phyloP scores from a whole-genome alignment of 2,888 invertebrate genomes.

The Aleiodes alternator region DNA sequence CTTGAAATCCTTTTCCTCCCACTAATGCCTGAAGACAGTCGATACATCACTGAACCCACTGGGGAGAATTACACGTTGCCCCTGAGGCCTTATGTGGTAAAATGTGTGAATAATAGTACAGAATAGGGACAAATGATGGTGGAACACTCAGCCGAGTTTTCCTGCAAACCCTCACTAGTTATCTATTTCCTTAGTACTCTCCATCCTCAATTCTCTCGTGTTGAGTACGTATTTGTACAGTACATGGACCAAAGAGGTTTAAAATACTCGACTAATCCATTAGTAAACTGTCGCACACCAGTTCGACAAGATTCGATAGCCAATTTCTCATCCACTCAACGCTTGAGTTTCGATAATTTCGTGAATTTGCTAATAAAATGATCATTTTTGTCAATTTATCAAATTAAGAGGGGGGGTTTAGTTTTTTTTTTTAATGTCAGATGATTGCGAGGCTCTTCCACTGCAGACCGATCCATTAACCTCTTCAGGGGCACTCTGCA shows the following conservation, averaged over 20 bases:
- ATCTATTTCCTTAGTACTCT: not conserved
- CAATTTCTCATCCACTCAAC: not conserved
- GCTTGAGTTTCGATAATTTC: slow-evolving; percentile 21
- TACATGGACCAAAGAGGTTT: not conserved
- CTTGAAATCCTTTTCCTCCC: slow-evolving; percentile 7
- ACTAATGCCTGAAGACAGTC: slow-evolving; percentile 40
- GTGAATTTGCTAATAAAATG: slow-evolving; percentile 17
- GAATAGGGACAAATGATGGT: slow-evolving; percentile 10
- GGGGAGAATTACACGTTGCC: slow-evolving; percentile 13
- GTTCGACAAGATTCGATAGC: slow-evolving; percentile 1
- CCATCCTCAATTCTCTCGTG: not conserved
- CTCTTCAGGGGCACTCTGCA: slow-evolving; percentile 3
- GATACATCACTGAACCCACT: slow-evolving; percentile 32
- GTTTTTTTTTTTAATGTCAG: not conserved
- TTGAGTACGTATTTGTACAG: not conserved
- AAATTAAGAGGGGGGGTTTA: not conserved
- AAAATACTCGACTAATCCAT: slow-evolving; percentile 17
- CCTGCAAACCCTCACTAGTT: not conserved
- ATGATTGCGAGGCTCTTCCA: not conserved
- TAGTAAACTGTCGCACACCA: slow-evolving; percentile 1
- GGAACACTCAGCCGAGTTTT: not conserved
- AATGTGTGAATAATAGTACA: slow-evolving; percentile 24
- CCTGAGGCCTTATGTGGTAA: slow-evolving; percentile 2
- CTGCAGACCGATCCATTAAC: slow-evolving; percentile 24
- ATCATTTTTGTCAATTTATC: not conserved